These are phyloP conservation scores for Phrynocephalus vlangalii DNA, from an alignment of 2,797 vertebrate genomes.

Conservation along the genomic window DNA sequence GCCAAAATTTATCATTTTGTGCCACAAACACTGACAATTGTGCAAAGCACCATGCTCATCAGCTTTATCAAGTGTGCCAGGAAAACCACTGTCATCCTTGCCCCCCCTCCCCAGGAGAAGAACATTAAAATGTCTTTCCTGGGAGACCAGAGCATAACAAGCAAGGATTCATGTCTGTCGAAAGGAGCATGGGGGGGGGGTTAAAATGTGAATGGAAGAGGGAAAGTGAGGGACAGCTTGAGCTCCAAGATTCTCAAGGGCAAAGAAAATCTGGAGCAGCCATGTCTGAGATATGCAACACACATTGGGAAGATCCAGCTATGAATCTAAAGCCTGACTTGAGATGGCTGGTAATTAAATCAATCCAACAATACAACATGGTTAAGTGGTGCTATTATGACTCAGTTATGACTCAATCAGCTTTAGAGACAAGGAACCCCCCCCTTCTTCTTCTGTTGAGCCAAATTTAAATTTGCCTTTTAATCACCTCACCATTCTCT, in stretches of 20 bases:
- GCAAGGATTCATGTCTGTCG: too few relatives aligned
- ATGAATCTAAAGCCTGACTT: constrained; percentile 45
- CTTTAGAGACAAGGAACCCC: constrained; percentile 66
- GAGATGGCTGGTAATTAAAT: constrained; percentile 62
- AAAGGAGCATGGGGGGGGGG: background rate
- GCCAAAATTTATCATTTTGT: too few relatives aligned
- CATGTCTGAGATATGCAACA: background rate
- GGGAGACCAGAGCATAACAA: too few relatives aligned
- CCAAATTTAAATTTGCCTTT: constrained; percentile 66
- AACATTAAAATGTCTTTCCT: too few relatives aligned
- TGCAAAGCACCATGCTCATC: too few relatives aligned
- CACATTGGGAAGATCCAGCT: constrained; percentile 24
- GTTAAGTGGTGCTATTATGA: constrained; percentile 64
- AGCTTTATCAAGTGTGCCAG: too few relatives aligned
- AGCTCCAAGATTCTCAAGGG: background rate
- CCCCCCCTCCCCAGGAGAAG: too few relatives aligned
- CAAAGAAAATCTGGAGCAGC: background rate
- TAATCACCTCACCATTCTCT: constrained; percentile 61
- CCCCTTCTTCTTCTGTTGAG: constrained; percentile 37
- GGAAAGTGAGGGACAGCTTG: background rate
- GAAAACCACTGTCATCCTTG: too few relatives aligned
- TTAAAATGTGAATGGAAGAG: background rate
- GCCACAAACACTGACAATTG: too few relatives aligned
- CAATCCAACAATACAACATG: constrained; percentile 53
- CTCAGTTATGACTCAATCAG: constrained; percentile 65